phyloP scores from a whole-genome alignment of 2,113 vertebrate genomes.

The Rhizomys pruinosus region DNA sequence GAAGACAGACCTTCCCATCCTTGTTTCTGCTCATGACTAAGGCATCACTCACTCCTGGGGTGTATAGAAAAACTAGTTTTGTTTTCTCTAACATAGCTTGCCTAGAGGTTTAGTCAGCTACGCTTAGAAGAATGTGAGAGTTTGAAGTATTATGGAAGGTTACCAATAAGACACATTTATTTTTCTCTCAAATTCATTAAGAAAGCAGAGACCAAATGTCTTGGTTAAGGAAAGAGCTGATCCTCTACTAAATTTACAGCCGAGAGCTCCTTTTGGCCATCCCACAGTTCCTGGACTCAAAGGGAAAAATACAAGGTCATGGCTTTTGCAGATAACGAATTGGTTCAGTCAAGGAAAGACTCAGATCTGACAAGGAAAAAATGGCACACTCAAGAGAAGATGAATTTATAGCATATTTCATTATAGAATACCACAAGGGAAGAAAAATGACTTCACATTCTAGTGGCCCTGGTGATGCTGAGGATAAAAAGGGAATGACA shows the following conservation, averaged over 20 bases:
- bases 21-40: constrained; percentile 37
- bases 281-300: constrained; percentile 31
- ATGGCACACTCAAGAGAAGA: constrained; percentile 66
- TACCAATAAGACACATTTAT: constrained; percentile 23
- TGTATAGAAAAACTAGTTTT: not conserved
- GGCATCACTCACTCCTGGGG: not conserved
- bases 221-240: constrained; percentile 16
- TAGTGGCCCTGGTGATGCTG: constrained; percentile 21
- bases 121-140: not conserved
- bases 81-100: constrained; percentile 18
- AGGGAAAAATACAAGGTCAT: constrained; percentile 43
- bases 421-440: constrained; percentile 65
- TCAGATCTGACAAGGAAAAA: constrained; percentile 62
- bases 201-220: not conserved
- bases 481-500: constrained; percentile 32
- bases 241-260: constrained; percentile 28
- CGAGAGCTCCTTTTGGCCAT: constrained; percentile 9
- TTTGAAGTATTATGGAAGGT: not conserved
- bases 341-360: constrained; percentile 55
- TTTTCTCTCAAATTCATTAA: constrained; percentile 58
- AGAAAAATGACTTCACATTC: constrained; percentile 72
- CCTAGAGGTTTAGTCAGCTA: not conserved
- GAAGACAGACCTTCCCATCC: not conserved
- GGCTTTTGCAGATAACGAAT: constrained; percentile 68
- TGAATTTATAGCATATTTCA: constrained; percentile 71